These are phyloP conservation scores for Channallabes apus DNA, from an alignment of 2,797 vertebrate genomes.

Conservation along the genomic window DNA sequence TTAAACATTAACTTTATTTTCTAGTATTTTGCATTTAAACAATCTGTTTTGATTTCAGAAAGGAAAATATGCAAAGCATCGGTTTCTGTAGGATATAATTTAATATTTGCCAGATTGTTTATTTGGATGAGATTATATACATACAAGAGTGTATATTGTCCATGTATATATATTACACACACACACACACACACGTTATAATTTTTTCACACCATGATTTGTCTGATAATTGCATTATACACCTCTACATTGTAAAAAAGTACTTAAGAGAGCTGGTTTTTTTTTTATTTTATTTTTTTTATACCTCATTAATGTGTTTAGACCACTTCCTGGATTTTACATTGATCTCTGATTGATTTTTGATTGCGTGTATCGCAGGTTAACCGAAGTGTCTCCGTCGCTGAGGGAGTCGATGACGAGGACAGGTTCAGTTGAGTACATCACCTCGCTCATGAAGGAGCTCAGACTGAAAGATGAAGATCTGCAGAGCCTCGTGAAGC, in stretches of 20 bases:
- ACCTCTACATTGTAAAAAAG: neutral
- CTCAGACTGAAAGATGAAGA: slow-evolving; percentile 67
- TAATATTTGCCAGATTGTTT: neutral
- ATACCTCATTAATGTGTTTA: neutral
- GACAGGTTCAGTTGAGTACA: slow-evolving; percentile 60
- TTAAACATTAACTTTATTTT: neutral
- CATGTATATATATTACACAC: too few relatives aligned
- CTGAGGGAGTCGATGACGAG: slow-evolving; percentile 64
- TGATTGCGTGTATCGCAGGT: slow-evolving; percentile 56
- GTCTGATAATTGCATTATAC: neutral
- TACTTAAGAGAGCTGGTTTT: neutral
- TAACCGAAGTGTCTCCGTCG: slow-evolving; percentile 68
- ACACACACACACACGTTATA: too few relatives aligned
- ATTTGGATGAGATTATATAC: neutral
- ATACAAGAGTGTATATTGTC: too few relatives aligned
- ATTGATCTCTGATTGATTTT: neutral
- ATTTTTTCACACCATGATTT: neutral
- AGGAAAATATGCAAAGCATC: neutral
- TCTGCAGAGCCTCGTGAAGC: slow-evolving; percentile 62
- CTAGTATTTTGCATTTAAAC: neutral
- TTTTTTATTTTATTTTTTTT: too few relatives aligned
- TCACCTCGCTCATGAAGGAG: slow-evolving; percentile 67
- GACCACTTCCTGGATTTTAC: neutral
- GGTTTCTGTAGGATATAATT: neutral
- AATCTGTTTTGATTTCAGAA: neutral